Evolutionary conservation across 2,797 vertebrate genomes (phyloP), one percentile per base, ranked within the genome.

Genomic region (Myotis vivesi): DNA sequence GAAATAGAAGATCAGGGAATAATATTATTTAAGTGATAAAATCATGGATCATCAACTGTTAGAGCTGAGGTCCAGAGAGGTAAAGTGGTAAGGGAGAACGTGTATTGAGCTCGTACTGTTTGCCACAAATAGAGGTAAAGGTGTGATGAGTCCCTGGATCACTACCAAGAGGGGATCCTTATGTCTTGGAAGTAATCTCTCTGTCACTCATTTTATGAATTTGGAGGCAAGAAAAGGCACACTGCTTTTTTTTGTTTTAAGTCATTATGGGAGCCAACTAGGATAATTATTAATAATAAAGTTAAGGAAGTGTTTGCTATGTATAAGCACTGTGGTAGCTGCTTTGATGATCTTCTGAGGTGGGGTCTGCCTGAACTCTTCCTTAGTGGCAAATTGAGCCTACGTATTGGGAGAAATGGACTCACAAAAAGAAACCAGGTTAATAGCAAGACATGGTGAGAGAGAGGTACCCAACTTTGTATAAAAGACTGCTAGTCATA

Each of bases 141-240:
- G 17, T 4, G 20, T 44, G 30, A 41, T 16, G 44, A 53, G 6
- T 2, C 12, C 23, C 3, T 11, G 15, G 30, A 0, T 3, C 22
- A 19, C 8, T 7, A 3, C 20, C 15, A 0, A 59, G 44, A 81
- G 20, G 12, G 41, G 13, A 85, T 10, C 49, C n/a, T 86, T 23
- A 38, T 41, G 62, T 75, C 69, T 59, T 28, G 13, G 38, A 57
- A 76, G n/a, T 13, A 7, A 20, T 36, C 53, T 66, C 64, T 75
- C 73, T 25, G 0, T 75, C 59, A 49, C 44, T 82, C 49, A 16
- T 81, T 92, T 88, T 72, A 91, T 73, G 44, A 92, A 91, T 64
- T 16, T 41, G 8, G 38, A 91, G 46, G 73, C 36, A 23, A 87
- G 81, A 75, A 94, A 80, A 92, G 30, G 36, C 23, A 53, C 7